phyloP scores from a whole-genome alignment of 2,888 invertebrate genomes.

The Eugnorisma glareosa region DNA sequence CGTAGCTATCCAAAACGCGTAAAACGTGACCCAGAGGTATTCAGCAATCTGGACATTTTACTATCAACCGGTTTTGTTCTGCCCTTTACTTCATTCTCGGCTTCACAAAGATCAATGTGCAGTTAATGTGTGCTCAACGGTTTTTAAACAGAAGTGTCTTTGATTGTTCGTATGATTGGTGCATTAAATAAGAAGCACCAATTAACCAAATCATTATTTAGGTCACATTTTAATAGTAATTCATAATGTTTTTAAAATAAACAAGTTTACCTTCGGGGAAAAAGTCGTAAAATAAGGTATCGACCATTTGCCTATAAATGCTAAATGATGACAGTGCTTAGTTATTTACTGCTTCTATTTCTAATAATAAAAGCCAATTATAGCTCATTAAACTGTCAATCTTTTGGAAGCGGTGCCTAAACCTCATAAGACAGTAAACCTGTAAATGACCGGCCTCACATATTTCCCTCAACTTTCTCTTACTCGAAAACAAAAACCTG shows the following conservation, averaged over 20 bases:
- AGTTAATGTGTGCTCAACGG: conserved; percentile 17
- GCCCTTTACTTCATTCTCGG: conserved; percentile 53
- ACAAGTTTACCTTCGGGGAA: background rate
- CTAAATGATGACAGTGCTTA: background rate
- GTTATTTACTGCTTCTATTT: background rate
- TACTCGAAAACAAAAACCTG: conserved; percentile 54
- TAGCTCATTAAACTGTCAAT: background rate
- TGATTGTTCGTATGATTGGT: background rate
- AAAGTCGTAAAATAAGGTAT: background rate
- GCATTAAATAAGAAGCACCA: background rate
- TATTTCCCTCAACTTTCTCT: conserved; percentile 55
- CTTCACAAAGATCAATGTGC: conserved; percentile 21
- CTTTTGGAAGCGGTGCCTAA: conserved; percentile 13
- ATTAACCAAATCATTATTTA: background rate
- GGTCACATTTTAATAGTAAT: conserved; percentile 2
- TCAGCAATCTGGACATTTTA: conserved; percentile 58
- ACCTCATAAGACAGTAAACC: conserved; percentile 34
- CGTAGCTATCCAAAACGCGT: conserved; percentile 48
- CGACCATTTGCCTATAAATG: background rate
- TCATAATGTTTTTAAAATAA: background rate
- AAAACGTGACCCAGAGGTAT: conserved; percentile 61
- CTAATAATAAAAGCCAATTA: background rate
- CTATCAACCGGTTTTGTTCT: conserved; percentile 60
- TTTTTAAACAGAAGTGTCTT: conserved; percentile 8
- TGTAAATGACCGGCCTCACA: conserved; percentile 39